These are phyloP conservation scores for Stenurella melanura DNA, from an alignment of 2,888 invertebrate genomes.

Conservation along the genomic window DNA sequence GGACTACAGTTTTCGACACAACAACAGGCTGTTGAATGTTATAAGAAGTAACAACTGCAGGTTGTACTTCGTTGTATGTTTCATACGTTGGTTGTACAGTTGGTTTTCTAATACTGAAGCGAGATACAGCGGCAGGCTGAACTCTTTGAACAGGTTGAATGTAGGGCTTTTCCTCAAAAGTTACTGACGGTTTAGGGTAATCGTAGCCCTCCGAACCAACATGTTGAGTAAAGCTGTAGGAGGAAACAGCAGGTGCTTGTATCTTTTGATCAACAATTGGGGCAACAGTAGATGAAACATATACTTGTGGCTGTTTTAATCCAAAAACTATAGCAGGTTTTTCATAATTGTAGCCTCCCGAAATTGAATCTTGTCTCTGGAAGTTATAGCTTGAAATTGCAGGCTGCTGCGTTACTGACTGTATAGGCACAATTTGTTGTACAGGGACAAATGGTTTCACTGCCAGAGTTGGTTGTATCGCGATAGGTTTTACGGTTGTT, in stretches of 20 bases:
- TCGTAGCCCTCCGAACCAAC: conserved; percentile 35
- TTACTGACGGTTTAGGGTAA: conserved; percentile 62
- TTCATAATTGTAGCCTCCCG: conserved; percentile 44
- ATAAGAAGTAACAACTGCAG: conserved; percentile 42
- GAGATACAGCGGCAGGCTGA: conserved; percentile 21
- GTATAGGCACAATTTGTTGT: neutral
- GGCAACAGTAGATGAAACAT: conserved; percentile 48
- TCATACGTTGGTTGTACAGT: conserved; percentile 24
- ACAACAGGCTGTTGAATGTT: conserved; percentile 44
- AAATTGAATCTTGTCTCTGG: conserved; percentile 26
- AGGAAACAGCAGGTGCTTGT: conserved; percentile 35
- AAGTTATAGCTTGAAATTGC: conserved; percentile 6
- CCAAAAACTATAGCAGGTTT: conserved; percentile 44
- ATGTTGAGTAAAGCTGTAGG: conserved; percentile 42
- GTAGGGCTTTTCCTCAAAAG: conserved; percentile 70
- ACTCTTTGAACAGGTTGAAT: conserved; percentile 29
- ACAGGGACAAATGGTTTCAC: neutral
- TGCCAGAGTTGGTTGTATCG: neutral
- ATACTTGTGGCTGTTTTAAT: conserved; percentile 46
- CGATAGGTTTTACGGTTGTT: conserved; percentile 6
- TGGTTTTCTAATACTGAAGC: conserved; percentile 29
- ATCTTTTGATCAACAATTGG: conserved; percentile 29
- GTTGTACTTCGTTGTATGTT: conserved; percentile 41
- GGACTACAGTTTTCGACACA: conserved; percentile 3
- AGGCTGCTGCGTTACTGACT: conserved; percentile 10